Base-by-base conservation (phyloP, 2,888 invertebrate species). In the Aphodius granarius region DNA sequence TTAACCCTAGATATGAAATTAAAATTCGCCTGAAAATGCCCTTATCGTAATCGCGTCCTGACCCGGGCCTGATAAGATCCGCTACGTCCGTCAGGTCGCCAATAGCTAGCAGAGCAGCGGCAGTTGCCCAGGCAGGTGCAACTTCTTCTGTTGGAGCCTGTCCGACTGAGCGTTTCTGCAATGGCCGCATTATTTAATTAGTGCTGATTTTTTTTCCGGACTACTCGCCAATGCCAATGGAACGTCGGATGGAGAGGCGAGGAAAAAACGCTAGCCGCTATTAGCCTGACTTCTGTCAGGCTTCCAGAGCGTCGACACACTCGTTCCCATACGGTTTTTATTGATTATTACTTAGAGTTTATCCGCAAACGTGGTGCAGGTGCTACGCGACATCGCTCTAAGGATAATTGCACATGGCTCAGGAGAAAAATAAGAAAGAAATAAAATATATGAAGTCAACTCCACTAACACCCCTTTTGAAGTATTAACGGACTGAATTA, bases 111-210 rank as follows among this genome's bases (percentile, higher is more conserved):
- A 3, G 43, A 20, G 62, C 66, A 63, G 68, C 84, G 83, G 75
- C 83, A 82, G 84, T 84, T 83, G 84, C 81, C 79, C 63, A 71
- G 81, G 80, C 83, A 84, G 83, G 83, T 83, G 83, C 83, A 83
- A 84, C 78, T 84, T 84, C 84, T 85, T 84, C 80, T 79, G 82
- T 78, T 82, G 83, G 82, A 83, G 84, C 82, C 83, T 83, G 81
- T 81, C 82, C 83, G 85, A 83, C 83, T 80, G 82, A 82, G 82
- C 80, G 83, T 84, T 63, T 20, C 68, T 66, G 81, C 84, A 81
- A 83, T 84, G 82, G 83, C 83, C 82, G 77, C 78, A 84, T 85
- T 85, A 85, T 85, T 85, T 86, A 85, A 86, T 85, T 86, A 85
- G 83, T 79, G 81, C 78, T 82, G 83, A 82, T 84, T 85, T 85